Evolutionary conservation across 1,140 invertebrate species (phyloP).

Genomic region (Ceratosolen fusciceps): DNA sequence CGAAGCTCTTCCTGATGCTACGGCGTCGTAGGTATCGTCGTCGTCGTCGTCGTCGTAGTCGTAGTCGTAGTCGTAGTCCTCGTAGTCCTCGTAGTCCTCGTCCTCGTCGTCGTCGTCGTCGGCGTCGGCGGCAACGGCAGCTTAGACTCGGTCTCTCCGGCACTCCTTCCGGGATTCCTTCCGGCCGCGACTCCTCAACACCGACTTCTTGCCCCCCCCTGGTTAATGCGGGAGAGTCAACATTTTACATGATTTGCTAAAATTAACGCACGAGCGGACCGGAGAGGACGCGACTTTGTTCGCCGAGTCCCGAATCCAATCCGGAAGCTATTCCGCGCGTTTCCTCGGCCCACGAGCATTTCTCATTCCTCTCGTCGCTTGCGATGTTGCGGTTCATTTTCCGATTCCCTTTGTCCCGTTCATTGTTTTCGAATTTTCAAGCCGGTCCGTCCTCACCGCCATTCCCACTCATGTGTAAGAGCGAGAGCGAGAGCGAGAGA

Average conservation of each 20-base stretch:
- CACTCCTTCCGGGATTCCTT: too few species aligned
- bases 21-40: too few species aligned
- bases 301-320: constrained; percentile 21
- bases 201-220: too few species aligned
- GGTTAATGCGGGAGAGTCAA: neutral
- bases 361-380: neutral
- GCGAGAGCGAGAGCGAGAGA: too few species aligned
- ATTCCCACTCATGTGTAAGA: too few species aligned
- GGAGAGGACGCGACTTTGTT: constrained; percentile 41
- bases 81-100: too few species aligned
- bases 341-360: constrained; percentile 9
- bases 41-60: too few species aligned
- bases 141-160: neutral
- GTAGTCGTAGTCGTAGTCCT: too few species aligned
- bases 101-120: too few species aligned
- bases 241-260: constrained; percentile 43
- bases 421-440: neutral
- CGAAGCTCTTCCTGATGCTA: too few species aligned
- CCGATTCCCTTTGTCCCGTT: neutral
- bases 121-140: neutral
- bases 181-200: too few species aligned
- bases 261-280: constrained; percentile 28
- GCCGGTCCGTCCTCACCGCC: too few species aligned
- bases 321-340: constrained; percentile 19
- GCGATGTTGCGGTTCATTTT: neutral